Percentiles rank a stretch among this genome's conserved stretches.
phyloP scores from a whole-genome alignment of 2,113 vertebrate genomes.

The Saccopteryx bilineata region DNA sequence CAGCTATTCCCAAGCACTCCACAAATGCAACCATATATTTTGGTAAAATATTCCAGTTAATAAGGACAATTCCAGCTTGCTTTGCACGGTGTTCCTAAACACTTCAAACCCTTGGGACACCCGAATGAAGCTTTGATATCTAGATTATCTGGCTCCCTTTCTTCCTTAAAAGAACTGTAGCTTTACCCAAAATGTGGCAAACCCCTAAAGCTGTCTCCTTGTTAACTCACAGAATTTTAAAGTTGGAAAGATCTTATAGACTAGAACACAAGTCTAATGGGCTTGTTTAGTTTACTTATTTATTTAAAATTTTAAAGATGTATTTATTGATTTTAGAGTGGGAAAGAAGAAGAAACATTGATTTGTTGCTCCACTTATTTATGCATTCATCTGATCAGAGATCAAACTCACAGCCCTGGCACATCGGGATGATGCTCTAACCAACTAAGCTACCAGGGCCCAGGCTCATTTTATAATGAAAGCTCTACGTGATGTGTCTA shows the following conservation, averaged over 20 bases:
- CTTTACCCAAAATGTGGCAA: background rate
- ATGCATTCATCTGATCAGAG: no score
- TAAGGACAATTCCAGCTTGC: background rate
- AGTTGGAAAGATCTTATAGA: background rate
- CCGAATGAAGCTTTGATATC: background rate
- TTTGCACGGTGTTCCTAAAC: background rate
- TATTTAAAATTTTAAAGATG: no score
- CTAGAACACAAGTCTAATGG: background rate
- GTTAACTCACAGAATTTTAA: background rate
- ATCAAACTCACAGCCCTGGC: no score
- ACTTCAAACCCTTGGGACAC: background rate
- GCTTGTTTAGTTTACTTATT: background rate
- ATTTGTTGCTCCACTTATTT: no score
- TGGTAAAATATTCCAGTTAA: background rate
- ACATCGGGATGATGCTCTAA: no score
- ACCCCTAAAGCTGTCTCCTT: accelerated
- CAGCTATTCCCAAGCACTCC: background rate
- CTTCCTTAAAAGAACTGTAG: background rate
- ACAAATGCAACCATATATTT: background rate
- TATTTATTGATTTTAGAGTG: no score
- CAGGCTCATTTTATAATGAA: background rate
- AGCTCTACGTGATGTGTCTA: background rate
- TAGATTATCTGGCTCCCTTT: background rate
- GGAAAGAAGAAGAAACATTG: no score
- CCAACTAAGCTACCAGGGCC: no score